Evolutionary conservation across 2,797 vertebrate species (phyloP).

Genomic region (Gymnoscopelus microlampas): DNA sequence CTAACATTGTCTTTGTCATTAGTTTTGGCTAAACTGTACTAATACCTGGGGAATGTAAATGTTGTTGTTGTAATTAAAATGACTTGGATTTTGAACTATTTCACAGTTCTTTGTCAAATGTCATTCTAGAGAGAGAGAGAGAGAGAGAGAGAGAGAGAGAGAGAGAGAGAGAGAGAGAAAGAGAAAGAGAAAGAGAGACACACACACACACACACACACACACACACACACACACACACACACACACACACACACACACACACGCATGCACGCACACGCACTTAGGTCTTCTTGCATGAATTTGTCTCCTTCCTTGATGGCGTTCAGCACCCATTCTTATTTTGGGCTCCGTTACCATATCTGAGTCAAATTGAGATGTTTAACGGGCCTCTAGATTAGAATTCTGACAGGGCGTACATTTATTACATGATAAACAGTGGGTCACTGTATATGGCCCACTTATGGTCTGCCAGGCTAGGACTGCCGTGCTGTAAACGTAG

Average conservation of each 20-base stretch:
- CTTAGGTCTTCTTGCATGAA: conserved; percentile 8
- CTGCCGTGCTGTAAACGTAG: conserved; percentile 64
- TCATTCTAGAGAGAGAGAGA: neutral
- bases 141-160: neutral
- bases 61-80: conserved; percentile 69
- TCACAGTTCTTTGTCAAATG: too few relatives aligned
- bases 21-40: too few relatives aligned
- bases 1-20: too few relatives aligned
- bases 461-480: conserved; percentile 23
- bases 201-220: neutral
- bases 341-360: conserved; percentile 46
- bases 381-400: conserved; percentile 45
- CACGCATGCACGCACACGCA: too few relatives aligned
- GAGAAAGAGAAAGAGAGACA: neutral
- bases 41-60: conserved; percentile 64
- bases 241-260: too few relatives aligned
- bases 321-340: conserved; percentile 45
- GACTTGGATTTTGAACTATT: too few relatives aligned
- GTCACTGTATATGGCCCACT: conserved; percentile 44
- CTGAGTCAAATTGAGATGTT: conserved; percentile 63
- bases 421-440: conserved; percentile 56
- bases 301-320: conserved; percentile 34
- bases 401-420: conserved; percentile 59
- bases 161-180: neutral
- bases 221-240: too few relatives aligned